These are phyloP conservation scores for Canis aureus DNA, from an alignment of 2,113 vertebrate genomes.

Conservation along the genomic window DNA sequence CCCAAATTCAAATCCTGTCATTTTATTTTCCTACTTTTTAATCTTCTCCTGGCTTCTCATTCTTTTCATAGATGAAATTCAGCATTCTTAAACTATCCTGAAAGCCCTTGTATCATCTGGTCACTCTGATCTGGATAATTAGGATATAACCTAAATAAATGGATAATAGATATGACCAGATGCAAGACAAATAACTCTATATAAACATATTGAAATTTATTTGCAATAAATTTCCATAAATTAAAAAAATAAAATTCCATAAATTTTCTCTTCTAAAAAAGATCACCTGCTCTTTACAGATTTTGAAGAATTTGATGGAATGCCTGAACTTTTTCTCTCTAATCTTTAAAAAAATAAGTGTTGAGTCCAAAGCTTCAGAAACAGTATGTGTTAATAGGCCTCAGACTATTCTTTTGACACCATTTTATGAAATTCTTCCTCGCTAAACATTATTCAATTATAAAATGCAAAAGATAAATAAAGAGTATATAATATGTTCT, in stretches of 20 bases:
- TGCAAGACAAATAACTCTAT: background rate
- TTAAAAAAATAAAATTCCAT: background rate
- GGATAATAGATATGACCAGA: background rate
- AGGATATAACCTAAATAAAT: background rate
- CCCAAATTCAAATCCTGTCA: background rate
- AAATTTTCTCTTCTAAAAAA: background rate
- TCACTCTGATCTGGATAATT: background rate
- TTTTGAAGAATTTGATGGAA: background rate
- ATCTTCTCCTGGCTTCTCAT: background rate
- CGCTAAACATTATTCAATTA: background rate
- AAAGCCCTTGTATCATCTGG: background rate
- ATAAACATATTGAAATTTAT: background rate
- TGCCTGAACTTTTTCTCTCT: background rate
- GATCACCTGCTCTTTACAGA: background rate
- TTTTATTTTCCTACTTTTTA: background rate
- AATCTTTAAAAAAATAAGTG: background rate
- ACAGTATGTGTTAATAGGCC: background rate
- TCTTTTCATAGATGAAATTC: background rate
- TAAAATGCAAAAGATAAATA: background rate
- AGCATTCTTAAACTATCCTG: background rate
- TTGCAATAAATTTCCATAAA: background rate
- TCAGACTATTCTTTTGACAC: background rate
- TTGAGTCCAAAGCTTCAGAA: background rate
- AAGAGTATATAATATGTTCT: background rate
- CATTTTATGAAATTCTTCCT: background rate